Conservation (phyloP, 2,888 invertebrate genomes). For the Ethmia dodecea region DNA sequence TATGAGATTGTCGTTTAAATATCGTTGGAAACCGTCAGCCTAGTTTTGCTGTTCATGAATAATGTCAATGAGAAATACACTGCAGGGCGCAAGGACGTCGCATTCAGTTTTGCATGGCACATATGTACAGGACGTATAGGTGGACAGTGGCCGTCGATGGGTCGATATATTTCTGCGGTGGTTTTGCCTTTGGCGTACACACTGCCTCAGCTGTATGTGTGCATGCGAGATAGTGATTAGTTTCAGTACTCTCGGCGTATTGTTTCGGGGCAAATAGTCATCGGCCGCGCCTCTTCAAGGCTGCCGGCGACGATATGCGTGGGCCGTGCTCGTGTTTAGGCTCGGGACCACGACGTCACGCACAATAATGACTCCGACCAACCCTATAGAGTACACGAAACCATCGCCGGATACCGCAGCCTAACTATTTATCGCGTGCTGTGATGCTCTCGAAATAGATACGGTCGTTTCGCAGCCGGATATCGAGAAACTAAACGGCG, state of each 20-base stretch:
- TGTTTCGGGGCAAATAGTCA: slow-evolving; percentile 25
- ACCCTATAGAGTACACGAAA: slow-evolving; percentile 10
- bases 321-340: slow-evolving; percentile 26
- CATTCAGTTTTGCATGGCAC: slow-evolving; percentile 47
- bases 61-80: slow-evolving; percentile 32
- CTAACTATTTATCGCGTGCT: slow-evolving; percentile 17
- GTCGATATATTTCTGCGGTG: slow-evolving; percentile 73
- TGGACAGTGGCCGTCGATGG: slow-evolving; percentile 48
- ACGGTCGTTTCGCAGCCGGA: slow-evolving; percentile 30
- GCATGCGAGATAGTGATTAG: slow-evolving; percentile 18
- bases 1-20: no score
- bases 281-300: slow-evolving; percentile 33
- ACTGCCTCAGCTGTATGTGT: slow-evolving; percentile 16
- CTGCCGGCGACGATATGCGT: slow-evolving; percentile 26
- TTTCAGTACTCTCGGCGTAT: slow-evolving; percentile 29
- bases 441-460: slow-evolving; percentile 37
- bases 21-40: slow-evolving; percentile 3
- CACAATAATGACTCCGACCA: slow-evolving; percentile 19
- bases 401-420: slow-evolving; percentile 6
- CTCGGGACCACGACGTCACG: slow-evolving; percentile 5
- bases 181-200: slow-evolving; percentile 48
- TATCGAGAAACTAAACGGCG: slow-evolving; percentile 6
- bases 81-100: slow-evolving; percentile 47
- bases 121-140: slow-evolving; percentile 14
- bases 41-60: slow-evolving; percentile 17